Conservation (phyloP, 2,888 invertebrate genomes). For the Amiota mariae region DNA sequence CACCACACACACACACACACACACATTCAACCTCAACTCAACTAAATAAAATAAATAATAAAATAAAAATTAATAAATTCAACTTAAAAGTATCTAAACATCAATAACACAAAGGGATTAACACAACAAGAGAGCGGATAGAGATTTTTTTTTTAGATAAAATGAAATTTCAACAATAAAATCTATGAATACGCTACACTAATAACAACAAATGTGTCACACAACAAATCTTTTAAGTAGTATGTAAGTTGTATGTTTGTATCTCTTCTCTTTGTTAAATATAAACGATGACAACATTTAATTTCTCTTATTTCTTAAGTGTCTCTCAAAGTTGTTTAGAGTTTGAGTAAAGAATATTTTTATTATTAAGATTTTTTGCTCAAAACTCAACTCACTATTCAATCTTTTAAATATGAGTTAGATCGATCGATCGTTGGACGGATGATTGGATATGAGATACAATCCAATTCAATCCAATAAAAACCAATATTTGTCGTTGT, state of each 20-base stretch:
- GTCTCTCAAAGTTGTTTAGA: slow-evolving; percentile 26
- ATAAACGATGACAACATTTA: slow-evolving; percentile 64
- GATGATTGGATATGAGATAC: background rate
- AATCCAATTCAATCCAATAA: background rate
- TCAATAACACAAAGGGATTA: too few species aligned
- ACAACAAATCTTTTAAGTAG: slow-evolving; percentile 30
- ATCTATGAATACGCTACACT: slow-evolving; percentile 1
- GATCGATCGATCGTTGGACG: slow-evolving; percentile 2
- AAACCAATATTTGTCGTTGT: too few species aligned
- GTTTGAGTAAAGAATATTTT: slow-evolving; percentile 42
- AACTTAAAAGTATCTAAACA: too few species aligned
- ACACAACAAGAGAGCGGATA: too few species aligned
- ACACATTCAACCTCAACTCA: background rate
- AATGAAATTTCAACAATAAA: background rate
- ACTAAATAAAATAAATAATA: background rate
- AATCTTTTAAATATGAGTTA: slow-evolving; percentile 20
- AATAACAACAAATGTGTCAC: slow-evolving; percentile 67
- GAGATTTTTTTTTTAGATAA: background rate
- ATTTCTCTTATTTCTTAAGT: slow-evolving; percentile 19
- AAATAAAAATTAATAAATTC: background rate
- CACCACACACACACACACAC: background rate
- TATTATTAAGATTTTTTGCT: slow-evolving; percentile 1
- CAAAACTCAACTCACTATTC: background rate
- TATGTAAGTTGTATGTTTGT: too few species aligned
- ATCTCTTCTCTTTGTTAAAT: slow-evolving; percentile 48